Conservation (phyloP, 2,888 invertebrate species). For the Dasysyrphus tricinctus region DNA sequence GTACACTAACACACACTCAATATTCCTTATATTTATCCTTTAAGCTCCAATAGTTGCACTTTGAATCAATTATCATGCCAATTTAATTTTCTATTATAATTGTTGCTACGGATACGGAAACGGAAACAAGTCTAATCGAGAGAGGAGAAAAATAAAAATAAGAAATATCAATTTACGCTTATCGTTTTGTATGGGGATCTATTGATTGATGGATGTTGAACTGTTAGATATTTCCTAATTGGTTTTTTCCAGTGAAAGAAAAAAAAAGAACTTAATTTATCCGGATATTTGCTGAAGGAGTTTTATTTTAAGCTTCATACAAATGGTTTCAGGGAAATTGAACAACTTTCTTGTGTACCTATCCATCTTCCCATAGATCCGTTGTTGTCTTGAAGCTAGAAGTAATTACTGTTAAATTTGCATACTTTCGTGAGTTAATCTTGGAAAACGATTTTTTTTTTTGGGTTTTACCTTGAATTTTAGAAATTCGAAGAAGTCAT, state of each 20-base stretch:
- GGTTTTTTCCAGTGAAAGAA: not conserved
- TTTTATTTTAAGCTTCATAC: not conserved
- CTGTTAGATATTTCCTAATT: slow-evolving; percentile 18
- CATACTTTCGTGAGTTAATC: not conserved
- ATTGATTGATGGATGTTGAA: slow-evolving; percentile 8
- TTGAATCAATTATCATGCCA: slow-evolving; percentile 61
- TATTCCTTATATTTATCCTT: slow-evolving; percentile 8
- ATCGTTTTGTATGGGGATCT: not conserved
- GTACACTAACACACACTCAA: not conserved
- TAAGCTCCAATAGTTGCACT: slow-evolving; percentile 37
- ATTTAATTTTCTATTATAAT: slow-evolving; percentile 53
- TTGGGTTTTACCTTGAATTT: too few relatives aligned
- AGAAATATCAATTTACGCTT: not conserved
- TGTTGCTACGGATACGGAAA: slow-evolving; percentile 24
- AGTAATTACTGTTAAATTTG: slow-evolving; percentile 11
- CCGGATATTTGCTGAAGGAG: not conserved
- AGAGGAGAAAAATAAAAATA: not conserved
- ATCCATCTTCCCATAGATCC: not conserved
- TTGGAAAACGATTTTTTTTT: too few relatives aligned
- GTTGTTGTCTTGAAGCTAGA: not conserved
- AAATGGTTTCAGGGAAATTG: not conserved
- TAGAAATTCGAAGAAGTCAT: not conserved
- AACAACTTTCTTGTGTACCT: not conserved
- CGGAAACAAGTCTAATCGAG: slow-evolving; percentile 8
- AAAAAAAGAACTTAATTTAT: not conserved